Percentiles rank a stretch among this genome's conserved stretches.
Evolutionary conservation across 2,797 vertebrate genomes (phyloP).

Genomic region (Gadopsis bispinosus): DNA sequence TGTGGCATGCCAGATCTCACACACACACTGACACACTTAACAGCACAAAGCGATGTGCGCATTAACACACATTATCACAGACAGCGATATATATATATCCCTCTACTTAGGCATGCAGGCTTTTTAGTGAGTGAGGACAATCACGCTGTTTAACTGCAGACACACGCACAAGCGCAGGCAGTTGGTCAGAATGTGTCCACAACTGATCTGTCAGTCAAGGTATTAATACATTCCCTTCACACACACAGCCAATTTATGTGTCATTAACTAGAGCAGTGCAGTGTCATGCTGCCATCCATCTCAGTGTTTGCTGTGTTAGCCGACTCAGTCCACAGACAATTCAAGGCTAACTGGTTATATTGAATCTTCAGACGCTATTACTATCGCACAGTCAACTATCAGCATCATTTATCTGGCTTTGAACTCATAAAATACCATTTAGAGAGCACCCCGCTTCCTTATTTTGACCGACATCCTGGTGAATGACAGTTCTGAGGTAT

Average conservation of each 20-base stretch:
- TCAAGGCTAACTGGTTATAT: neutral
- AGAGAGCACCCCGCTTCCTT: neutral
- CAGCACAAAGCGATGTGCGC: neutral
- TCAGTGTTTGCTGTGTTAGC: neutral
- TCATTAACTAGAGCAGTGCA: neutral
- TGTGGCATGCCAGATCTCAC: constrained; percentile 39
- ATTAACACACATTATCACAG: constrained; percentile 6
- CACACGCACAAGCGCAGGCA: neutral
- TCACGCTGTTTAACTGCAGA: neutral
- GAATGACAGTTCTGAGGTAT: neutral
- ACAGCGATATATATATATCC: neutral
- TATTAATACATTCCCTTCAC: neutral
- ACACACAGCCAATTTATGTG: neutral
- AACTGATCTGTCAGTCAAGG: neutral
- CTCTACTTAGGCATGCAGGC: neutral
- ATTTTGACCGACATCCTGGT: neutral
- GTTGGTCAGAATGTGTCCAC: neutral
- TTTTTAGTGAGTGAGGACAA: neutral
- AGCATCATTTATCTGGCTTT: neutral
- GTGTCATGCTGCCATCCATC: neutral
- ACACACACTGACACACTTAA: constrained; percentile 47
- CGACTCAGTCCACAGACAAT: neutral
- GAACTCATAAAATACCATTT: neutral
- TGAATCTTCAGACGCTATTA: neutral
- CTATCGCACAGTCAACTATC: neutral